Conservation (phyloP, 2,888 invertebrate species). For the Oscheius sp. region DNA sequence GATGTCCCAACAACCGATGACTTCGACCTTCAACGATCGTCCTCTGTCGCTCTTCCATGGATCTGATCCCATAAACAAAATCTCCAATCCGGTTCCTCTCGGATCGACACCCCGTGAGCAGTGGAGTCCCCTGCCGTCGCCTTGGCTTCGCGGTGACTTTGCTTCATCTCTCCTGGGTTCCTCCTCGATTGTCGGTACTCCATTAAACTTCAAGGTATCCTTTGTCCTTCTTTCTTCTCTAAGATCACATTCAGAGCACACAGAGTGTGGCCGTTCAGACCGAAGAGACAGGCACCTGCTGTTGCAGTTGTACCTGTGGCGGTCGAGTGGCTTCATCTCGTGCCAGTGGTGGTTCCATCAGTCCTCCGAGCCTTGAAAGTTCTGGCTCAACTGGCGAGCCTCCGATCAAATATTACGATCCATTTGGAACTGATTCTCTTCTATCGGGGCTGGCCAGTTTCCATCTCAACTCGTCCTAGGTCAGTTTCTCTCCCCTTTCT, state of each 20-base stretch:
- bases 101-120: conserved; percentile 34
- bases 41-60: conserved; percentile 22
- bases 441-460: conserved; percentile 40
- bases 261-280: conserved; percentile 26
- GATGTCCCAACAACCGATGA: conserved; percentile 38
- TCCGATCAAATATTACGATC: conserved; percentile 52
- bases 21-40: conserved; percentile 18
- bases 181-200: conserved; percentile 23
- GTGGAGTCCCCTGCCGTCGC: conserved; percentile 52
- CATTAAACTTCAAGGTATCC: conserved; percentile 5
- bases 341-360: conserved; percentile 49
- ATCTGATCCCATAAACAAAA: conserved; percentile 31
- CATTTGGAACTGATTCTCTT: conserved; percentile 55
- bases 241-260: background rate
- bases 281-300: conserved; percentile 1
- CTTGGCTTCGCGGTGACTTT: conserved; percentile 34
- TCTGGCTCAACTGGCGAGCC: conserved; percentile 37
- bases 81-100: conserved; percentile 16
- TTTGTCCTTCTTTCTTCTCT: background rate
- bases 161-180: conserved; percentile 13
- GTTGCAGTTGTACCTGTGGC: conserved; percentile 43
- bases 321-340: conserved; percentile 41
- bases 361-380: conserved; percentile 49
- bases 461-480: conserved; percentile 28
- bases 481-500: background rate